Evolutionary conservation across 2,888 invertebrate species (phyloP).

Genomic region (Nineta flava): DNA sequence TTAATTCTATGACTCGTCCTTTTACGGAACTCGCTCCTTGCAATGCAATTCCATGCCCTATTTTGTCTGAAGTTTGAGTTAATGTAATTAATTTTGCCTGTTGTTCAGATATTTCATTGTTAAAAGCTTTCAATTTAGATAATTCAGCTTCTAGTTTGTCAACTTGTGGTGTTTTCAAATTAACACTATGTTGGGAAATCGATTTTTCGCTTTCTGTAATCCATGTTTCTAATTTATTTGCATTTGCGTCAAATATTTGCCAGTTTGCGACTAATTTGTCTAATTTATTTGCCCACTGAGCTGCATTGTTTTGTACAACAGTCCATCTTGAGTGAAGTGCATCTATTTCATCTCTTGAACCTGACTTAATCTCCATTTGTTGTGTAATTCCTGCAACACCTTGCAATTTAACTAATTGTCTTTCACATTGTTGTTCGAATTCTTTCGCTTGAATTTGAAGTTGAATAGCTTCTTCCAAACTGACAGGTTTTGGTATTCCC

Average conservation of each 20-base stretch:
- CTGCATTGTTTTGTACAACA: slow-evolving; percentile 64
- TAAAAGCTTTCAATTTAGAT: slow-evolving; percentile 59
- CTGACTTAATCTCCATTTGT: slow-evolving; percentile 56
- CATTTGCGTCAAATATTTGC: slow-evolving; percentile 66
- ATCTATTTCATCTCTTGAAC: slow-evolving; percentile 71
- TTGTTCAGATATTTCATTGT: slow-evolving; percentile 72
- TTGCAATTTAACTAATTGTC: slow-evolving; percentile 57
- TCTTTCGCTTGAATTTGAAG: slow-evolving; percentile 54
- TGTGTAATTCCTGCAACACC: slow-evolving; percentile 57
- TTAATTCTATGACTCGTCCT: slow-evolving; percentile 55
- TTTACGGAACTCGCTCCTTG: slow-evolving; percentile 61
- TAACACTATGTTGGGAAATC: slow-evolving; percentile 38
- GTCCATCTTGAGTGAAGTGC: slow-evolving; percentile 70
- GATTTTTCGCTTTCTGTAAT: slow-evolving; percentile 47
- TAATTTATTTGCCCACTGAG: slow-evolving; percentile 60
- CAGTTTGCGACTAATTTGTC: slow-evolving; percentile 66
- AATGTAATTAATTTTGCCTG: slow-evolving; percentile 67
- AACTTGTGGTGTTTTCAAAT: slow-evolving; percentile 52
- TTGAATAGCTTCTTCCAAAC: slow-evolving; percentile 65
- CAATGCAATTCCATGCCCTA: slow-evolving; percentile 58
- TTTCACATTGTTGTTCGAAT: slow-evolving; percentile 63
- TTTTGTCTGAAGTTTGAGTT: slow-evolving; percentile 64
- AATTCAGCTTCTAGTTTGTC: slow-evolving; percentile 63
- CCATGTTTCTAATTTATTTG: slow-evolving; percentile 65
- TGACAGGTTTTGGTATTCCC: slow-evolving; percentile 56